These are phyloP conservation scores for Festucalex cinctus DNA, from an alignment of 2,113 vertebrate genomes.

Conservation along the genomic window DNA sequence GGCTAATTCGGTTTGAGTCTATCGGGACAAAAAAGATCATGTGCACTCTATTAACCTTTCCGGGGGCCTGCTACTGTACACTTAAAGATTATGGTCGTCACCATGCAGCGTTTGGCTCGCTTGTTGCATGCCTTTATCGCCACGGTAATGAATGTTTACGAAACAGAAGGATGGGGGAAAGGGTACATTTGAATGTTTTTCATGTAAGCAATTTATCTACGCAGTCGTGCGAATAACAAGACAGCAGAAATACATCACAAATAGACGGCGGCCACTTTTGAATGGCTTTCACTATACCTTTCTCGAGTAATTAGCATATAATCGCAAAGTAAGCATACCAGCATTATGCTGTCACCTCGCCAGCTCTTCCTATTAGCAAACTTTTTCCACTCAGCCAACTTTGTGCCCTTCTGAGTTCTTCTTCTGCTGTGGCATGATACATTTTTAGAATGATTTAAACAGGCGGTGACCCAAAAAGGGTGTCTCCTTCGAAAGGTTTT, in stretches of 20 bases:
- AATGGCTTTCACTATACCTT: neutral
- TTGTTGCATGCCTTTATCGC: slow-evolving; percentile 5
- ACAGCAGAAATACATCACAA: neutral
- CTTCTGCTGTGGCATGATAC: neutral
- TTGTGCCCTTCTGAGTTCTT: neutral
- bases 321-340: slow-evolving; percentile 11
- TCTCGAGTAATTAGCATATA: slow-evolving; percentile 20
- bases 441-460: neutral
- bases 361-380: slow-evolving; percentile 28
- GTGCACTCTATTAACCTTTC: slow-evolving; percentile 58
- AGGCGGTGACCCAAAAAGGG: neutral
- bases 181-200: neutral
- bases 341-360: slow-evolving; percentile 19
- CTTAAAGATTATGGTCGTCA: slow-evolving; percentile 40
- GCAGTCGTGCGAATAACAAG: neutral
- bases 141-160: slow-evolving; percentile 12
- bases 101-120: slow-evolving; percentile 2
- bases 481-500: neutral
- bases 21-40: slow-evolving; percentile 40
- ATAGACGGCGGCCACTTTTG: neutral
- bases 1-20: slow-evolving; percentile 40
- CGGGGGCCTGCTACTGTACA: slow-evolving; percentile 19
- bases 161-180: neutral
- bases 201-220: neutral
- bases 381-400: slow-evolving; percentile 2